Base-by-base conservation (phyloP, 1,140 invertebrate genomes). In the Schlechtendalia chinensis region DNA sequence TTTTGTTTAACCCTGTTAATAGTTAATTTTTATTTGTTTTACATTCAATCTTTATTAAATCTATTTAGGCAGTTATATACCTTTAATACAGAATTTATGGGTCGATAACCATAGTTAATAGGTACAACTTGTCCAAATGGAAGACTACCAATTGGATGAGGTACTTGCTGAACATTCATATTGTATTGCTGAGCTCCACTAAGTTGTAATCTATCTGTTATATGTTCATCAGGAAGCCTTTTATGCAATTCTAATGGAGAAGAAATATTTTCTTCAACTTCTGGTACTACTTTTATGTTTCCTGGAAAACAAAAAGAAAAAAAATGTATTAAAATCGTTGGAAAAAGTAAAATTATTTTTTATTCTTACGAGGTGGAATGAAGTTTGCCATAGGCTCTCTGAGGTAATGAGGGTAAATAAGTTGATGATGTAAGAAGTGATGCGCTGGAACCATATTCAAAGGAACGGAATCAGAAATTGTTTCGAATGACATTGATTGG, bases 341-440 rank as follows among this genome's bases (percentile, higher is more conserved):
- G 8, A 58, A 81, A 45, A 12, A 3, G 39, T n/a, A 12, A 65
- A 45, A 39, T 29, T 45, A 50, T 32, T 19, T 22, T 19, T 58
- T 72, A 29, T 56, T 47, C 63, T 82, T 85, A 86, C 86, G 86
- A 83, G 83, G 85, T 82, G 83, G 84, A 27, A 87, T 85, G 69
- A 87, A 87, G 71, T 87, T 87, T 47, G 83, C 16, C 88, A 11
- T 88, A 24, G 88, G 87, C 29, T 90, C 89, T 22, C 92, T 89
- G 63, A 93, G 87, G 83, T 91, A 93, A 85, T 93, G 91, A 83
- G 93, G 85, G 83, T 93, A 91, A 19, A 90, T 85, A 69, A 90
- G 88, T 83, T 90, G 89, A 8, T 89, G 88, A 83, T 85, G 84
- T 19, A 86, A 81, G 61, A 84, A 85, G 82, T 85, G 85, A 61